phyloP scores from a whole-genome alignment of 1,140 invertebrate species.

The Aphidius gifuensis region DNA sequence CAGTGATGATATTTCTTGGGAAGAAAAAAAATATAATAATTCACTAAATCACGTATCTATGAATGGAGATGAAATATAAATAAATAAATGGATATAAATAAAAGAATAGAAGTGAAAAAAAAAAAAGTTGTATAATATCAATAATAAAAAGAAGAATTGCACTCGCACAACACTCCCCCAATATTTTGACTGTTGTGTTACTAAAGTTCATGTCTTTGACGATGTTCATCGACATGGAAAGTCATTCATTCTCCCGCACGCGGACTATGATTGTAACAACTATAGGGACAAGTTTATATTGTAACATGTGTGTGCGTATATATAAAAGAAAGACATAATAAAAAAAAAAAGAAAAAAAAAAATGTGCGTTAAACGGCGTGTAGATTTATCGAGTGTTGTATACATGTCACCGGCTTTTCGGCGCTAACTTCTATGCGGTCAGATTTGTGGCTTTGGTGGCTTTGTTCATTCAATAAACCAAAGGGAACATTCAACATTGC shows the following conservation, averaged over 20 bases:
- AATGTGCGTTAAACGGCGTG: constrained; percentile 24
- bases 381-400: constrained; percentile 34
- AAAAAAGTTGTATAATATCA: not conserved
- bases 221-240: constrained; percentile 40
- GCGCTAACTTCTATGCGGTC: constrained; percentile 30
- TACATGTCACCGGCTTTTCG: constrained; percentile 29
- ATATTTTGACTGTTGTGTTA: constrained; percentile 49
- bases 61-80: no score
- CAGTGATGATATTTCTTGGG: no score
- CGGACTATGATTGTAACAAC: not conserved
- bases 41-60: no score
- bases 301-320: not conserved
- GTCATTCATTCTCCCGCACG: constrained; percentile 38
- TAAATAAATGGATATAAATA: no score
- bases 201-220: constrained; percentile 38
- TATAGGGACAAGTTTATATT: not conserved
- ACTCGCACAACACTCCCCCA: constrained; percentile 35
- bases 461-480: constrained; percentile 28
- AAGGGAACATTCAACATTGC: not conserved
- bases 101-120: not conserved
- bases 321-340: not conserved
- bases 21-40: no score
- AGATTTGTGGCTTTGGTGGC: constrained; percentile 45
- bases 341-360: not conserved
- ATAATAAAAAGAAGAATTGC: no score